These are phyloP conservation scores for Scaptomyza flava DNA, from an alignment of 2,888 invertebrate genomes.

Conservation along the genomic window DNA sequence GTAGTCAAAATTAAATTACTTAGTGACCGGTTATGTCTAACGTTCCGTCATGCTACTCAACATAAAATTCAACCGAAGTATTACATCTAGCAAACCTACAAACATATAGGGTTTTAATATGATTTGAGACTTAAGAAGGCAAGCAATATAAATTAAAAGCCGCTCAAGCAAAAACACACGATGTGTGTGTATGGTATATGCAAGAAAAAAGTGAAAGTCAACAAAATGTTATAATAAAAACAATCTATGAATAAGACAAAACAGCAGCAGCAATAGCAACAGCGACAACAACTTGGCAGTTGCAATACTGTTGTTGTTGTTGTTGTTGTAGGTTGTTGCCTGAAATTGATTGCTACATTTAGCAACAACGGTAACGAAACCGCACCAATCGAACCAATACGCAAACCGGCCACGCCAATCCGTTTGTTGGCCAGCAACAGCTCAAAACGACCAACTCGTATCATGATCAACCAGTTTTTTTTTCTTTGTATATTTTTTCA, in stretches of 20 bases:
- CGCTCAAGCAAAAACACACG: conserved; percentile 19
- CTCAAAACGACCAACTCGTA: conserved; percentile 24
- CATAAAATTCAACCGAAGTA: background rate
- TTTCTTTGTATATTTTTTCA: conserved; percentile 18
- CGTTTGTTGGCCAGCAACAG: conserved; percentile 28
- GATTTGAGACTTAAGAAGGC: conserved; percentile 41
- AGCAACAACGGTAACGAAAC: conserved; percentile 62
- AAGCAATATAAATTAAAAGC: conserved; percentile 23
- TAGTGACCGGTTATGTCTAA: conserved; percentile 12
- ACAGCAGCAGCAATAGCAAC: conserved; percentile 18
- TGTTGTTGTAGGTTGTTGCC: conserved; percentile 41
- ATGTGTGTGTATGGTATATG: conserved; percentile 1
- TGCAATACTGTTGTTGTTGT: conserved; percentile 42
- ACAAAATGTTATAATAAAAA: conserved; percentile 58
- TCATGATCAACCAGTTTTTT: conserved; percentile 30
- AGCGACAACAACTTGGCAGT: conserved; percentile 26
- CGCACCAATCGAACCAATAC: conserved; percentile 55
- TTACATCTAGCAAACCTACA: conserved; percentile 2
- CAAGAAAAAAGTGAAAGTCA: conserved; percentile 65
- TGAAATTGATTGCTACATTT: conserved; percentile 72
- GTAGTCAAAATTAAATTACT: conserved; percentile 1
- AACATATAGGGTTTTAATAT: conserved; percentile 1
- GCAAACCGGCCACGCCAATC: conserved; percentile 59
- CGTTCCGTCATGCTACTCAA: background rate
- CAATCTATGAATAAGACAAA: conserved; percentile 52